phyloP scores from a whole-genome alignment of 2,888 invertebrate genomes.

The Orchesellides sinensis region DNA sequence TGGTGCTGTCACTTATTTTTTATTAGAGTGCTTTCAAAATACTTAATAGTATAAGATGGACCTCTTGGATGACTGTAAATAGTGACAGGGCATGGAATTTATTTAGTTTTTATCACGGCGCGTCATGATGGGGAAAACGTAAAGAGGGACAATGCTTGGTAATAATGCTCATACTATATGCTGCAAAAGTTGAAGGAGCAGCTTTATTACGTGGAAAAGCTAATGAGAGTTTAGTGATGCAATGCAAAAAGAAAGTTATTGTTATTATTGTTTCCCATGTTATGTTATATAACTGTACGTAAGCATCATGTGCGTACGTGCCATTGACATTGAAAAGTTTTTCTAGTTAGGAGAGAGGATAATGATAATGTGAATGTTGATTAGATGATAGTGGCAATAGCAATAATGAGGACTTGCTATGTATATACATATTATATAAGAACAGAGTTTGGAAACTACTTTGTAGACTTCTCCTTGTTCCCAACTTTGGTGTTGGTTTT shows the following conservation, averaged over 20 bases:
- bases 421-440: neutral
- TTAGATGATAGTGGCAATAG: conserved; percentile 6
- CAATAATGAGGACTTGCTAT: neutral
- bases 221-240: neutral
- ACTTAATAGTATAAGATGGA: too few species aligned
- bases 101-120: neutral
- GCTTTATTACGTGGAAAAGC: neutral
- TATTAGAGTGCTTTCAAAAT: too few species aligned
- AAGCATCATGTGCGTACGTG: conserved; percentile 20
- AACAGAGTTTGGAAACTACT: too few species aligned
- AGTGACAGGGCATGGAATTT: neutral
- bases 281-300: too few species aligned
- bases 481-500: too few species aligned
- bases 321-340: conserved; percentile 56
- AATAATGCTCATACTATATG: neutral
- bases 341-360: too few species aligned
- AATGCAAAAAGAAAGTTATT: too few species aligned
- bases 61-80: neutral
- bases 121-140: too few species aligned
- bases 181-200: neutral
- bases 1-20: too few species aligned
- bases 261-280: too few species aligned
- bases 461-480: too few species aligned
- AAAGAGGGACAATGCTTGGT: neutral
- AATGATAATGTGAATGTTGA: conserved; percentile 8